Base-by-base conservation (phyloP, 1,140 invertebrate genomes). In the Drosophila carrolli region DNA sequence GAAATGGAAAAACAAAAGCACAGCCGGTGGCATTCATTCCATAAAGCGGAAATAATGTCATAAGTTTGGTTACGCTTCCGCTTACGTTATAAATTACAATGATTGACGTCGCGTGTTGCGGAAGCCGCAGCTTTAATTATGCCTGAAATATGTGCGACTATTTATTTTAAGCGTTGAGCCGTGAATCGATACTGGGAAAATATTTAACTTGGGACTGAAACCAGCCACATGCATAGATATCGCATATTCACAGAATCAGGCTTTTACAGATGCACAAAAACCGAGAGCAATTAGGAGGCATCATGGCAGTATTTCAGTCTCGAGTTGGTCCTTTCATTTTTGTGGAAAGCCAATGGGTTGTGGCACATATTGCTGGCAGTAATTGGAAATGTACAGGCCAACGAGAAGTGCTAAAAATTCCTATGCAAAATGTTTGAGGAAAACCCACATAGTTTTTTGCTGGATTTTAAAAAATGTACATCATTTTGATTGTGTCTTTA, bases 11-110 rank as follows among this genome's bases (percentile, higher is more conserved):
- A 29, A 38, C 55, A 75, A 53, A 35, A 40, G 50, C 29, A 48
- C 55, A 58, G 50, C 46, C 59, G 46, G 43, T 41, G 65, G 76
- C 73, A 57, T 66, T 48, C 63, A 65, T 68, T 73, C 63, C 67
- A 59, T 61, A 55, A 80, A 81, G 65, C 78, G 83, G 79, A 86
- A 88, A 88, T 88, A 61, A 88, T 71, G 83, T 78, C 79, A 82
- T 73, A 61, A 88, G 70, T 70, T 80, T 86, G 47, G 53, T 68
- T 77, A 54, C 54, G 55, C 65, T 68, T 76, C 54, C 29, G 48
- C 63, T 63, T 37, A 14, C 66, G 47, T 62, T 88, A 79, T 81
- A 86, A 82, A 79, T 88, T 77, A 71, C 83, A 75, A 43, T 86
- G 79, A 89, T 86, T 86, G 83, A 82, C 78, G 71, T 86, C 46